phyloP scores from a whole-genome alignment of 2,797 vertebrate species.

The Alca torda region DNA sequence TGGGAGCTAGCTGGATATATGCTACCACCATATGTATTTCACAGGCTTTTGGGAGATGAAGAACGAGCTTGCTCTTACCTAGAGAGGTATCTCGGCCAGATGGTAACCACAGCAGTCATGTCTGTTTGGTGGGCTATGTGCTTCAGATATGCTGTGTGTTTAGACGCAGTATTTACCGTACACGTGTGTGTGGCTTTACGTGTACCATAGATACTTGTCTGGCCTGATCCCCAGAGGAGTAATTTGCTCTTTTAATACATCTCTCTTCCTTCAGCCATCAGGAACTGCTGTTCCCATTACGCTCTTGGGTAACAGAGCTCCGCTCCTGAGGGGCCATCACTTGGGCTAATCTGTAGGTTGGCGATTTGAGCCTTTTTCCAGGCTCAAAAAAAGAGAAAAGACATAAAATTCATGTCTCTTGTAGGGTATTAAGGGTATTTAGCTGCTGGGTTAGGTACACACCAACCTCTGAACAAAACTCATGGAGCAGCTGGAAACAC shows the following conservation, averaged over 20 bases:
- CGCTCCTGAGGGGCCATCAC: neutral
- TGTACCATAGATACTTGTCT: neutral
- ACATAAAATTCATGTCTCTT: neutral
- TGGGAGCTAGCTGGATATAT: neutral
- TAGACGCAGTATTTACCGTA: neutral
- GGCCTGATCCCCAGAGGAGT: neutral
- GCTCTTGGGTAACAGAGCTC: neutral
- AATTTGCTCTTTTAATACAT: fast-evolving
- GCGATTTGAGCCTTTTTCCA: neutral
- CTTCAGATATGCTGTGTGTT: neutral
- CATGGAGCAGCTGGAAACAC: neutral
- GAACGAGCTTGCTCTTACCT: neutral
- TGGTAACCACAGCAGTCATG: neutral
- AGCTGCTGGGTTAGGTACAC: neutral
- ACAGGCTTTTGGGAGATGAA: neutral
- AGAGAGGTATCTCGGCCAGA: neutral
- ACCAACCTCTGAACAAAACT: neutral
- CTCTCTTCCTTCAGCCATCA: neutral
- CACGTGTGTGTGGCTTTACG: fast-evolving
- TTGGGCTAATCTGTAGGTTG: neutral
- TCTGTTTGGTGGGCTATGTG: neutral
- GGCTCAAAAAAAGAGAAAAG: neutral
- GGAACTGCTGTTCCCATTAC: neutral
- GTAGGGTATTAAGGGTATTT: neutral
- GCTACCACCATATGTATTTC: neutral